Base-by-base conservation (phyloP, 2,888 invertebrate genomes). In the Xanthorhoe spadicearia region DNA sequence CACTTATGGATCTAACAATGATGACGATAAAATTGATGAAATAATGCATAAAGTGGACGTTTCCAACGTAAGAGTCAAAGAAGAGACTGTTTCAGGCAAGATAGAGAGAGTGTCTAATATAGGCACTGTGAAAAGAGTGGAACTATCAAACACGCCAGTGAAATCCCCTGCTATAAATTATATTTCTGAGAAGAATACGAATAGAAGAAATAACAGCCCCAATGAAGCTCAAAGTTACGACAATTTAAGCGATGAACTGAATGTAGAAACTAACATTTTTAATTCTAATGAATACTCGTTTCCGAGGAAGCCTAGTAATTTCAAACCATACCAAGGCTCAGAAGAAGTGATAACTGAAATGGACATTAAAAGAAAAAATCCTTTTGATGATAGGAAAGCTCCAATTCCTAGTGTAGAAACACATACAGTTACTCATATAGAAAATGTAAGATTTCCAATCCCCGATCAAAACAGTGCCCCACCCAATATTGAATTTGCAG, bases 51-150 rank as follows among this genome's bases (percentile, higher is more conserved):
- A 64, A 59, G 58, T 43, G 18, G 50, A 56, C n/a, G 19, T n/a
- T 13, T 51, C 61, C 10, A 62, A 59, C 9, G 54, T 18, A 5
- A 65, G 7, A 17, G 23, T 32, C 17, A 59, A 64, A 38, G 64
- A 71, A 48, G 60, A 68, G 51, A 61, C 50, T 49, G 64, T 59
- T 32, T 49, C 71, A 17, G 86, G 79, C 1, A 77, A 68, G 2
- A 72, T 87, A 2, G 76, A 82, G 66, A 85, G 76, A 76, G 78
- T 88, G 8, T 56, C 83, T 1, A 82, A 80, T 62, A 64, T 78
- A 2, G 86, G 82, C 5, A 84, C 74, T 49, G 76, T 89, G 8
- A 77, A 81, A 71, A 81, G 85, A 32, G 79, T 83, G 15, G 73
- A 82, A 50, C 64, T 81, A 17, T 66, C 65, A 17, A 74, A 77